These are phyloP conservation scores for Sebastes iracundus DNA, from an alignment of 2,797 vertebrate genomes.

Conservation along the genomic window DNA sequence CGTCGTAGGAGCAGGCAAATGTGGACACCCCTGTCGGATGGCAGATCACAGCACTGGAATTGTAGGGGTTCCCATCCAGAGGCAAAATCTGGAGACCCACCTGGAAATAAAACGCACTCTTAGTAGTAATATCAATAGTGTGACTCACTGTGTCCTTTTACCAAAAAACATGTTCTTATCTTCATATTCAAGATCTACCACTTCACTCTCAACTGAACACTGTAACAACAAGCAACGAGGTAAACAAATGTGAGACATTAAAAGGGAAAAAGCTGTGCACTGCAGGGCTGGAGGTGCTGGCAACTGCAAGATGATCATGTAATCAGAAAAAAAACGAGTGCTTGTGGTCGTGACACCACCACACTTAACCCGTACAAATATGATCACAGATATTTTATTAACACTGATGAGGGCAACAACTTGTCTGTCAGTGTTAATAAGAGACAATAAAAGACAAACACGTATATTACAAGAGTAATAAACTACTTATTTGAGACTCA, in stretches of 20 bases:
- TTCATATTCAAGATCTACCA: not conserved
- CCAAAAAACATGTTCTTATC: too few relatives aligned
- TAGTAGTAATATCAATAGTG: not conserved
- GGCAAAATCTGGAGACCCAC: constrained; percentile 95
- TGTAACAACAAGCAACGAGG: not conserved
- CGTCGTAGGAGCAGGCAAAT: constrained; percentile 85
- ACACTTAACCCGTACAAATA: not conserved
- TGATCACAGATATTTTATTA: not conserved
- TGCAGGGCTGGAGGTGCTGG: not conserved
- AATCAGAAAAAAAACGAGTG: not conserved
- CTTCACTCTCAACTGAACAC: not conserved
- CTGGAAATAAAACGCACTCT: constrained; percentile 70
- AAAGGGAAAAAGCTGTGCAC: not conserved
- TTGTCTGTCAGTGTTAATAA: not conserved
- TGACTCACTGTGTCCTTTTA: not conserved
- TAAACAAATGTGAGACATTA: not conserved
- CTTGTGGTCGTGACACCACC: not conserved
- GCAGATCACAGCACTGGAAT: constrained; percentile 87
- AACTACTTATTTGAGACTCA: not conserved
- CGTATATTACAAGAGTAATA: not conserved
- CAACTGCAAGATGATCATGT: not conserved
- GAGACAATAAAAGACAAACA: not conserved
- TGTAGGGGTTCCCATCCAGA: constrained; percentile 93
- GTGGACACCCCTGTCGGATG: constrained; percentile 84
- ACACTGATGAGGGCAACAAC: not conserved